Percentiles rank a stretch among this genome's conserved stretches.
These are phyloP conservation scores for Temnothorax nylanderi DNA, from an alignment of 1,140 invertebrate species.

Conservation along the genomic window DNA sequence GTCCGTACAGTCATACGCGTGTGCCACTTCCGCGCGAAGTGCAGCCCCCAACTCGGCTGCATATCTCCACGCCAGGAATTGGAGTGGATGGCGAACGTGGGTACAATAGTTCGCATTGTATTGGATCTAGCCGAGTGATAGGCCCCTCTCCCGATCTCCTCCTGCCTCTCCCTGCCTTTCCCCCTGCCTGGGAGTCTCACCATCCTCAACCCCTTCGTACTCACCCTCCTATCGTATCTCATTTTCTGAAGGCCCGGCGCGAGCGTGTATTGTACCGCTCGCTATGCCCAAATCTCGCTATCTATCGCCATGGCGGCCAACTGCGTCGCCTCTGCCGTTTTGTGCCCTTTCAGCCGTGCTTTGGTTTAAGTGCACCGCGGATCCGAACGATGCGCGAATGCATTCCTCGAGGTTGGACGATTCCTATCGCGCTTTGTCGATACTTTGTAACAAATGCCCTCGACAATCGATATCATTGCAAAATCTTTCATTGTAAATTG, in stretches of 20 bases:
- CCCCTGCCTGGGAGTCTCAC: too few species aligned
- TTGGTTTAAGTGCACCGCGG: slow-evolving; percentile 42
- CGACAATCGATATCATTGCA: background rate
- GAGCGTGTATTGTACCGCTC: slow-evolving; percentile 68
- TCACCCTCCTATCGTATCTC: slow-evolving; percentile 65
- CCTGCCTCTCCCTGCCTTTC: background rate
- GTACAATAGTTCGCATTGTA: slow-evolving; percentile 76
- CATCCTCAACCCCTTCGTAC: slow-evolving; percentile 51
- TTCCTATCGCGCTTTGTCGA: slow-evolving; percentile 14
- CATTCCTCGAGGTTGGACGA: slow-evolving; percentile 12
- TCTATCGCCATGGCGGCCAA: slow-evolving; percentile 70
- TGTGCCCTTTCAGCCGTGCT: slow-evolving; percentile 47
- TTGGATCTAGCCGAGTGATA: slow-evolving; percentile 73
- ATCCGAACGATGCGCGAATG: slow-evolving; percentile 19
- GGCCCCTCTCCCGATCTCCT: slow-evolving; percentile 45
- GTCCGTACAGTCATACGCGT: slow-evolving; percentile 19
- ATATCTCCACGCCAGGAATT: slow-evolving; percentile 74
- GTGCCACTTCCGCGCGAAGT: slow-evolving; percentile 45
- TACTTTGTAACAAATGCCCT: background rate
- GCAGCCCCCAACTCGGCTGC: slow-evolving; percentile 64
- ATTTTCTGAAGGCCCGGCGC: slow-evolving; percentile 69
- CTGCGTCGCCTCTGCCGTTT: slow-evolving; percentile 66
- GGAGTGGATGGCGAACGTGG: slow-evolving; percentile 75
- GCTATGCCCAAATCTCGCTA: slow-evolving; percentile 68
- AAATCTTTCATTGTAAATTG: background rate